These are phyloP conservation scores for Fulmarus glacialis DNA, from an alignment of 2,113 vertebrate species.

Conservation along the genomic window DNA sequence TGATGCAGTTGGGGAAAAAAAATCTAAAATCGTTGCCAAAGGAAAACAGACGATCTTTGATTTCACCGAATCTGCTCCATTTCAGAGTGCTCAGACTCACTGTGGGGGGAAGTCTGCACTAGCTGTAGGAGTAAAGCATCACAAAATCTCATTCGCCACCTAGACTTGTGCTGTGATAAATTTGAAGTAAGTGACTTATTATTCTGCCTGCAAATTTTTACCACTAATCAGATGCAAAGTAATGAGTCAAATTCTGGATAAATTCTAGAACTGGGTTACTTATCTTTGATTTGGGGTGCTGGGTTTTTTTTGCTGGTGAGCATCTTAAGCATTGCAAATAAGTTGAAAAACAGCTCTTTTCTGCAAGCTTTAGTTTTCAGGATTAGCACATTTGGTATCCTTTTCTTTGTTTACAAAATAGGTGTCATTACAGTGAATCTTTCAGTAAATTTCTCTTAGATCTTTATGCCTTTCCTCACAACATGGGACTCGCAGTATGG, in stretches of 20 bases:
- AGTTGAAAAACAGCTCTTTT: neutral
- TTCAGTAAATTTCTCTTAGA: neutral
- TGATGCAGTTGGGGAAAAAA: neutral
- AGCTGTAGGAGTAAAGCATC: neutral
- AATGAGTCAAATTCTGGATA: neutral
- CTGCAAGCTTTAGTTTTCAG: neutral
- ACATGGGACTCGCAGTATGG: rapidly evolving
- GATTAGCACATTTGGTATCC: neutral
- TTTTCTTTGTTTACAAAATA: neutral
- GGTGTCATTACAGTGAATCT: neutral
- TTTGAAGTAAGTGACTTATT: neutral
- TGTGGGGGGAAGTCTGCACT: neutral
- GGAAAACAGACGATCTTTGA: neutral
- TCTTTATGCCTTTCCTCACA: neutral
- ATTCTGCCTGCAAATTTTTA: neutral
- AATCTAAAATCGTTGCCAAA: neutral
- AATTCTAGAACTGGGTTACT: neutral
- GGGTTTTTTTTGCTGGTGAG: neutral
- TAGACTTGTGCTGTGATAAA: neutral
- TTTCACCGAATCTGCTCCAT: neutral
- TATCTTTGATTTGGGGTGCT: neutral
- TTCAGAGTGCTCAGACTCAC: neutral
- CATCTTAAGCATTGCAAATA: neutral
- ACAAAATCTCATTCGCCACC: neutral
- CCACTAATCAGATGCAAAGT: neutral